Percentiles rank a stretch among this genome's conserved stretches.
Conservation (phyloP, 2,113 vertebrate genomes). For the Gymnocephalus cernua region DNA sequence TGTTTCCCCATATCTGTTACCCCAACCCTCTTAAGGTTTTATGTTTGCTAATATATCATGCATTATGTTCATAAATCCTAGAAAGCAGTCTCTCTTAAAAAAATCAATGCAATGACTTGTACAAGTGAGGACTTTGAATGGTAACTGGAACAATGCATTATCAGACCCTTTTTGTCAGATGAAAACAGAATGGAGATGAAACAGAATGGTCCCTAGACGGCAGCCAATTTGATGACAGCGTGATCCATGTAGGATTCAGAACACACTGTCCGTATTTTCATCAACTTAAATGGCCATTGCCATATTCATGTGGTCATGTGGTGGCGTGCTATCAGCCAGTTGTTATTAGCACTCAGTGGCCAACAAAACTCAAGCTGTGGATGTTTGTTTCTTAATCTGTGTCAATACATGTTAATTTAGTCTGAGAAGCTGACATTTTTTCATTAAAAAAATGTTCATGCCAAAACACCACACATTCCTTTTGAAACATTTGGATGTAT, state of each 20-base stretch:
- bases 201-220: slow-evolving; percentile 20
- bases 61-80: slow-evolving; percentile 42
- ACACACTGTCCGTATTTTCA: slow-evolving; percentile 46
- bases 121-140: slow-evolving; percentile 39
- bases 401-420: slow-evolving; percentile 4
- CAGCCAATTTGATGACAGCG: slow-evolving; percentile 55
- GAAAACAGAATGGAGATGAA: slow-evolving; percentile 42
- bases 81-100: slow-evolving; percentile 29
- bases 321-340: slow-evolving; percentile 11
- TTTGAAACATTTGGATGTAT: background rate
- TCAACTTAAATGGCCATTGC: slow-evolving; percentile 39
- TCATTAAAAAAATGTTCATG: background rate
- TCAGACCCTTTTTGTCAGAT: slow-evolving; percentile 48
- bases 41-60: slow-evolving; percentile 21
- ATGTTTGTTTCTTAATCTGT: slow-evolving; percentile 5
- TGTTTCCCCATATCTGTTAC: slow-evolving; percentile 14
- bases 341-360: slow-evolving; percentile 9
- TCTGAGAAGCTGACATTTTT: background rate
- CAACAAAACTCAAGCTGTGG: slow-evolving; percentile 14
- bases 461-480: background rate
- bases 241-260: slow-evolving; percentile 39
- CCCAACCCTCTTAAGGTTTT: slow-evolving; percentile 39
- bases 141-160: slow-evolving; percentile 45
- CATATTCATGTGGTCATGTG: slow-evolving; percentile 49
- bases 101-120: slow-evolving; percentile 40